Evolutionary conservation across 1,140 invertebrate genomes (phyloP), one percentile per base, ranked within the genome.

Genomic region (Drosophila pandora): DNA sequence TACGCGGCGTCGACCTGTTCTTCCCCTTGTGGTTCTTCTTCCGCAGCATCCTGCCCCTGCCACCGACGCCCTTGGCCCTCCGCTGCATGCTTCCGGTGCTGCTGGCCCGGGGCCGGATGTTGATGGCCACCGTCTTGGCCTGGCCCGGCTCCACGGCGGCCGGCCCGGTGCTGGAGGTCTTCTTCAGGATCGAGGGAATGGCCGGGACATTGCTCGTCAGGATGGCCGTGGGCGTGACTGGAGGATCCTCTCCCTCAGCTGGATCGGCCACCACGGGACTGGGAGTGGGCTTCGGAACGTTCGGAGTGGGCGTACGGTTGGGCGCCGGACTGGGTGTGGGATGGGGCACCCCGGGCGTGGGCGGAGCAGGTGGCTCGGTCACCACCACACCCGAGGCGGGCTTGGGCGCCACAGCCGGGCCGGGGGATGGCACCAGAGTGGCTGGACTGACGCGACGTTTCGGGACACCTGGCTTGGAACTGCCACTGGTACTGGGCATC

Each of bases 81-180:
- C 7, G 8, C 17, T 62, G 43, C 9, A 64, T 28, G 28, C 12
- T 60, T 0, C 25, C 43, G 2, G 25, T 5, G 17, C 58, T 65
- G 2, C n/a, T 65, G n/a, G 32, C 12, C 12, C 13, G 25, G 1
- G 43, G 12, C 0, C n/a, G 6, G n/a, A 6, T 2, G 12, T 4
- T 22, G 1, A 17, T 28, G n/a, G 7, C 10, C 34, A 12, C 34
- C 9, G 34, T 12, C 10, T 37, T 37, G 9, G 34, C 9, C 10
- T 10, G 5, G 2, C 34, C 34, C 3, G 34, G 10, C 34, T 37
- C 34, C 34, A 12, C 34, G 10, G 10, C 1, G 10, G 34, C 10
- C 34, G 34, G 3, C 34, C 2, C 9, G 34, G 10, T 37, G 2
- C 2, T 23, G 7, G 63, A 63, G 0, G 28, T 4, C 12, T 37